A percentile compares a stretch with the other conserved stretches of the same genome.
Conservation (phyloP, 37 sponge, comb jelly and placozoan species). For the Crambe crambe region DNA sequence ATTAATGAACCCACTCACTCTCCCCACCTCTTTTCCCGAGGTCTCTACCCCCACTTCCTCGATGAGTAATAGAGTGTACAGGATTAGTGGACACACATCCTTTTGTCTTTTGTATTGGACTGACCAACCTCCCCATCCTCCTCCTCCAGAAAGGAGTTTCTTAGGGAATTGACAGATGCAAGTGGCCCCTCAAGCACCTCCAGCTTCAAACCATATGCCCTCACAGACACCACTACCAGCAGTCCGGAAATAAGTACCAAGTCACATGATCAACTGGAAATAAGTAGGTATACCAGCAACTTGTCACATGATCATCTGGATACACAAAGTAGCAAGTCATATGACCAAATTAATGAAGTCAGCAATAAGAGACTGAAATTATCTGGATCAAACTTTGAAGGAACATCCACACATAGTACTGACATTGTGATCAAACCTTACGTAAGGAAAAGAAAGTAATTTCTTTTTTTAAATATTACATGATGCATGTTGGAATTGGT, state of each 20-base stretch:
- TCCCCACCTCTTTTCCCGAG: neutral
- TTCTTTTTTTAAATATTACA: slow-evolving; percentile 10
- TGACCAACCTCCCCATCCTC: too few species aligned
- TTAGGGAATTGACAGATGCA: neutral
- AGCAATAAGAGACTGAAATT: too few species aligned
- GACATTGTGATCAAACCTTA: slow-evolving; percentile 48
- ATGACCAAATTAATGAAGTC: too few species aligned
- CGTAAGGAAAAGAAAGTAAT: slow-evolving; percentile 48
- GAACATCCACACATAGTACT: too few species aligned
- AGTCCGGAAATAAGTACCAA: too few species aligned
- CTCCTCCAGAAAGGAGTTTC: neutral
- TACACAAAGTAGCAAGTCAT: too few species aligned
- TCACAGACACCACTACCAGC: neutral
- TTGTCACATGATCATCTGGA: slow-evolving; percentile 7
- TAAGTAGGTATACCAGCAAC: neutral
- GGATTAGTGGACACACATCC: too few species aligned
- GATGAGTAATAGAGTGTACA: too few species aligned
- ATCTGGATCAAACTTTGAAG: too few species aligned
- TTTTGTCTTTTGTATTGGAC: too few species aligned
- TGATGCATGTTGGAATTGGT: too few species aligned
- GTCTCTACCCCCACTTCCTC: neutral
- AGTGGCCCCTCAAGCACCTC: neutral
- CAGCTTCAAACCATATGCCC: neutral
- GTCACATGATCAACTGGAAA: neutral
- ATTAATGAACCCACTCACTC: neutral